Evolutionary conservation across 23 tunicate species (phyloP), one percentile per base, ranked within the genome.

Genomic region (Phallusia fumigata): DNA sequence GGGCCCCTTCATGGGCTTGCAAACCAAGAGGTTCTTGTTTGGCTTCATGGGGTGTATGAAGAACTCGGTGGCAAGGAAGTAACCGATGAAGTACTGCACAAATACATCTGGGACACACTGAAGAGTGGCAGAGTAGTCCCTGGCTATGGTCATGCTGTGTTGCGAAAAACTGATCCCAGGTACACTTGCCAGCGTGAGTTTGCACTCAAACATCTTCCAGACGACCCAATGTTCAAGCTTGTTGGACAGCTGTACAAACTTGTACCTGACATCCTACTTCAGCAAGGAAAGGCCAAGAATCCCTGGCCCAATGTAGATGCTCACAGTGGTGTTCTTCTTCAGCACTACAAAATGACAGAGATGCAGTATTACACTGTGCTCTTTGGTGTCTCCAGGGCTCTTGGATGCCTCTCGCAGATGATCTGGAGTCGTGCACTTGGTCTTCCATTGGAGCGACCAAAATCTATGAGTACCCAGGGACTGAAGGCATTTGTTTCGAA

Each of bases 281-380:
- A 91, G 35, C 99, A 96, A 85, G 99, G 99, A 74, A 96, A 96
- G 73, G 96, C 96, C 1, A 87, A 96, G 77, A 91, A 96, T 64
- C 96, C 99, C 53, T 90, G 96, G 96, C 96, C 96, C 30, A 96
- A 96, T 88, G 99, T 96, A n/a, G 99, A 96, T 88, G 99, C 99
- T 22, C 99, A 96, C 93, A 90, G 96, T 79, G 99, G 99, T 36
- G 99, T 96, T 21, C 86, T 96, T 33, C 83, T 96, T 74, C 99
- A 96, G 51, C 95, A 95, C 36, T 95, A 95, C 81, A 82, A 82
- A 19, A 84, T 95, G 92, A 95, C 89, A n/a, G 95, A 95, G 78
- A 95, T 95, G 99, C 86, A 86, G 36, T 95, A 95, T 74, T 95
- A 95, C 85, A 95, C 99, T 53, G 99, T 95, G 24, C 84, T 95